Evolutionary conservation across 2,888 invertebrate species (phyloP).

Genomic region (Pteria penguin): DNA sequence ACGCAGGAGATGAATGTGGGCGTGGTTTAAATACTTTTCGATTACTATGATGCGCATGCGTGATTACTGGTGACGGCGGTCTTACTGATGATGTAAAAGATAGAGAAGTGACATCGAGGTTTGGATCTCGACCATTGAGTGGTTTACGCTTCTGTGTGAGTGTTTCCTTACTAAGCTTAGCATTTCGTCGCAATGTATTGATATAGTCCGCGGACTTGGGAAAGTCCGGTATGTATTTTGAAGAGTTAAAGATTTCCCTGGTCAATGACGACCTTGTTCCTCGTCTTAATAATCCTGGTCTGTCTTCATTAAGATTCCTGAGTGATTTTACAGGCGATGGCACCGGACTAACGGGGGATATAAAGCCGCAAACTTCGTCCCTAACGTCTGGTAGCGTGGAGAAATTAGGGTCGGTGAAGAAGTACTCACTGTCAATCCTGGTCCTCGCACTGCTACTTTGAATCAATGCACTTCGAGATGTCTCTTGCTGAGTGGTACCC

Average conservation of each 20-base stretch:
- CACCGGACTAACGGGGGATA: constrained; percentile 52
- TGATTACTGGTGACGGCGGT: background rate
- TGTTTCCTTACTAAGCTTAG: background rate
- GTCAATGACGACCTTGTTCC: constrained; percentile 38
- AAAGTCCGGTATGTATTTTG: constrained; percentile 35
- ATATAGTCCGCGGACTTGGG: background rate
- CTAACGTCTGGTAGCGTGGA: constrained; percentile 17
- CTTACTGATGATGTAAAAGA: background rate
- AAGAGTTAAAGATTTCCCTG: constrained; percentile 26
- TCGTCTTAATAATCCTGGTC: constrained; percentile 6
- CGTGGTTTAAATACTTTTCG: constrained; percentile 27
- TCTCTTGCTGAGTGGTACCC: constrained; percentile 22
- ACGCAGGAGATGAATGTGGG: background rate
- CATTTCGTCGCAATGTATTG: background rate
- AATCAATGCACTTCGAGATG: constrained; percentile 1
- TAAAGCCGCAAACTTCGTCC: constrained; percentile 57
- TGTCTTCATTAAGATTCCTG: constrained; percentile 5
- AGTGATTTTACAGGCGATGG: constrained; percentile 16
- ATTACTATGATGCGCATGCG: background rate
- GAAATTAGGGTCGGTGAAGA: constrained; percentile 43
- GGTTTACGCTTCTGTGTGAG: background rate
- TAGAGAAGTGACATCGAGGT: background rate
- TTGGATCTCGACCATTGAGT: background rate
- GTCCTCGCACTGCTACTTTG: constrained; percentile 8
- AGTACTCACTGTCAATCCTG: constrained; percentile 22